These are phyloP conservation scores for Leptinotarsa defecta DNA, from an alignment of 1,140 invertebrate genomes.

Conservation along the genomic window DNA sequence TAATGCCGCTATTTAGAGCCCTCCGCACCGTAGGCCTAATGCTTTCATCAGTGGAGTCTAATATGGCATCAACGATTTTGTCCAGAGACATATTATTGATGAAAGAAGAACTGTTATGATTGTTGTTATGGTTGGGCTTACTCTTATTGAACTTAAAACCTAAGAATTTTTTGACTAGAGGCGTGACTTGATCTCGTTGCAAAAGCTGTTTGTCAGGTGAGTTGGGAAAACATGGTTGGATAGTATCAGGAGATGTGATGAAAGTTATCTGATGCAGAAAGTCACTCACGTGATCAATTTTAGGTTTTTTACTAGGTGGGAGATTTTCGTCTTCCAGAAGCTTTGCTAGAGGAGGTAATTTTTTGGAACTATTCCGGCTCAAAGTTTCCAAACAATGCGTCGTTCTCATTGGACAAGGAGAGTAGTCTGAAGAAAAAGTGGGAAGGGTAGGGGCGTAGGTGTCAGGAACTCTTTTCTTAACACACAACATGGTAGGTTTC, in stretches of 20 bases:
- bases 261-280: conserved; percentile 62
- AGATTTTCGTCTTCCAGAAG: conserved; percentile 25
- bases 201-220: background rate
- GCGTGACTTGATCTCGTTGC: conserved; percentile 43
- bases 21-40: conserved; percentile 19
- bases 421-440: conserved; percentile 47
- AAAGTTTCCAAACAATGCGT: conserved; percentile 34
- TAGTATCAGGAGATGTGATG: conserved; percentile 59
- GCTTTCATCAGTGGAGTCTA: conserved; percentile 44
- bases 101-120: conserved; percentile 45
- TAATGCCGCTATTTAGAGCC: conserved; percentile 33
- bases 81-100: conserved; percentile 55
- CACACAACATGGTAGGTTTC: conserved; percentile 16
- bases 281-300: conserved; percentile 58
- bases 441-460: conserved; percentile 49
- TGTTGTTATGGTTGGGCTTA: conserved; percentile 25
- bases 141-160: conserved; percentile 46
- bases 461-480: conserved; percentile 31
- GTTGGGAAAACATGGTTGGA: conserved; percentile 35
- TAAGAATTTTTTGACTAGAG: conserved; percentile 52
- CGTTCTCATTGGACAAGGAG: conserved; percentile 39
- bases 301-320: conserved; percentile 45
- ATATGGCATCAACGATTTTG: conserved; percentile 52
- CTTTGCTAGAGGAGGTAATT: conserved; percentile 22
- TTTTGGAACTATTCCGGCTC: conserved; percentile 21